Evolutionary conservation across 2,888 invertebrate species (phyloP), one percentile per base, ranked within the genome.

Genomic region (Andrena praecox): DNA sequence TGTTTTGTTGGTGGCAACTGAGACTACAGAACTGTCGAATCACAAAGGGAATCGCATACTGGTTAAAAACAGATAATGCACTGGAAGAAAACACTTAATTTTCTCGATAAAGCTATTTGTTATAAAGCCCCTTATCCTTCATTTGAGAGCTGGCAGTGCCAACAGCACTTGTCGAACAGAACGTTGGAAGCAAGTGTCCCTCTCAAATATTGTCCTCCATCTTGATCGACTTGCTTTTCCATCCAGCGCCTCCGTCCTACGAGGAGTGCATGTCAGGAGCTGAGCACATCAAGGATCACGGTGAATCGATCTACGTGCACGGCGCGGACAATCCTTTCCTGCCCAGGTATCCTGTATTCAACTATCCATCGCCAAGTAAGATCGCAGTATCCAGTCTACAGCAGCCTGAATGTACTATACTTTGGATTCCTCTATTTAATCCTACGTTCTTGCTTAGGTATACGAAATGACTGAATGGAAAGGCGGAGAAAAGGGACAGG

Each of bases 181-280:
- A 42, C 4, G 42, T 42, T 42, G 42, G 16, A 42, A 42, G 0
- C 42, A 16, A 42, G 16, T 42, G 42, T 16, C 16, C 16, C n/a
- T n/a, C 4, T 42, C 1, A 42, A 12, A 4, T 1, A 42, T 42
- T 12, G 0, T 12, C 12, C 16, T 5, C 16, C 0, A 16, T 42
- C 24, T 56, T 56, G 4, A 56, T 56, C 10, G 42, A 56, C 48
- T 50, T 12, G 16, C 8, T n/a, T 24, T 48, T 56, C 10, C 16
- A 24, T 76, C 0, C 72, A 89, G 90, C 86, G 16, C 87, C 89
- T 12, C 87, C 90, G 1, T 74, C 87, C 0, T 89, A 90, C 48
- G 82, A 89, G 31, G 85, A 89, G 76, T 85, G 86, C 33, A 50
- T 80, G 6, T 68, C 71, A 8, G 62, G 66, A 50, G 62, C 85